Evolutionary conservation across 1,140 invertebrate genomes (phyloP).

Genomic region (Leptinotarsa undecemlineata): DNA sequence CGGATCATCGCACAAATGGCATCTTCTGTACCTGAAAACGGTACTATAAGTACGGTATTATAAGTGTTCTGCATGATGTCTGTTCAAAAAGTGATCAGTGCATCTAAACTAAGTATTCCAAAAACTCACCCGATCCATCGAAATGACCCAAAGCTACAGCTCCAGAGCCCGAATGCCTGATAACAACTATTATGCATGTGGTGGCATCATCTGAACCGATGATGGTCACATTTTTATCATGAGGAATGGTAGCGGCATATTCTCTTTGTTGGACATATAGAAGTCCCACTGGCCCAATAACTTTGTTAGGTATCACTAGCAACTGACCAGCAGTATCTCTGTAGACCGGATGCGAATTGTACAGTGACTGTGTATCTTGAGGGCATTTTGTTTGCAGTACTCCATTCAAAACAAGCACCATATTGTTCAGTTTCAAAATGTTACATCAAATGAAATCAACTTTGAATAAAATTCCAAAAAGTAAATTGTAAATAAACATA

Average conservation of each 20-base stretch:
- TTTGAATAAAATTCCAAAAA: not conserved
- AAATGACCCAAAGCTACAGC: slow-evolving; percentile 86
- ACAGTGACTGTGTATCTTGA: slow-evolving; percentile 76
- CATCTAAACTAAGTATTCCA: not conserved
- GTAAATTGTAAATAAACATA: not conserved
- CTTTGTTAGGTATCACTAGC: slow-evolving; percentile 73
- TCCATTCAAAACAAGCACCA: slow-evolving; percentile 87
- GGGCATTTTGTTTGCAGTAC: slow-evolving; percentile 84
- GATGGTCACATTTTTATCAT: slow-evolving; percentile 89
- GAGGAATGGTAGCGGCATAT: slow-evolving; percentile 84
- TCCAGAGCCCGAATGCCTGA: slow-evolving; percentile 90
- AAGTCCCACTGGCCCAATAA: slow-evolving; percentile 80
- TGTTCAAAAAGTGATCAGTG: too few species aligned
- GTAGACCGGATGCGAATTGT: slow-evolving; percentile 79
- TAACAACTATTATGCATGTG: slow-evolving; percentile 88
- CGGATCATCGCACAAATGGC: slow-evolving; percentile 78
- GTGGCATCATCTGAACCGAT: slow-evolving; percentile 93
- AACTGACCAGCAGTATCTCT: slow-evolving; percentile 81
- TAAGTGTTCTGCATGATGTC: too few species aligned
- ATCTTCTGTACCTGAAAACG: slow-evolving; percentile 69
- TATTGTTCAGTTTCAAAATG: slow-evolving; percentile 55
- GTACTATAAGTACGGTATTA: too few species aligned
- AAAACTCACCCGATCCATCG: slow-evolving; percentile 72
- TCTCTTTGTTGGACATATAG: slow-evolving; percentile 90
- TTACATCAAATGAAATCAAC: not conserved